These are phyloP conservation scores for Thymelicus acteon DNA, from an alignment of 2,888 invertebrate genomes.

Conservation along the genomic window DNA sequence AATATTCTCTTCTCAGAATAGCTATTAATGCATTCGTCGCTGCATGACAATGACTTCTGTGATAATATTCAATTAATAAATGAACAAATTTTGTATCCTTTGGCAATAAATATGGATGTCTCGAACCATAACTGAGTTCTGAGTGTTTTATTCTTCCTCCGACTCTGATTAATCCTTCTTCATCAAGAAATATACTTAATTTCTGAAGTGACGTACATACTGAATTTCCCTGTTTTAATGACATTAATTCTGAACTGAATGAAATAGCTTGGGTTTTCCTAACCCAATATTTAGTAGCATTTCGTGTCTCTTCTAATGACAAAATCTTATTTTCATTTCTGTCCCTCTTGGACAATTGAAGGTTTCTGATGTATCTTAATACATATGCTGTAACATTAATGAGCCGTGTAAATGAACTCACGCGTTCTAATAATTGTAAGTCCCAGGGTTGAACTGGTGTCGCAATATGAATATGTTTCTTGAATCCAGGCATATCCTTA, in stretches of 20 bases:
- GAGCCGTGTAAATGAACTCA: constrained; percentile 9
- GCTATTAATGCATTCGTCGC: constrained; percentile 22
- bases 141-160: constrained; percentile 32
- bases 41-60: constrained; percentile 28
- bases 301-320: neutral
- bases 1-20: constrained; percentile 27
- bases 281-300: constrained; percentile 16
- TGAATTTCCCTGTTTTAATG: neutral
- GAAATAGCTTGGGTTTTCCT: constrained; percentile 1
- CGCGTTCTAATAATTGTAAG: neutral
- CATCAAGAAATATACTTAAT: constrained; percentile 28
- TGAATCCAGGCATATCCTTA: constrained; percentile 10
- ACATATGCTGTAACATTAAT: constrained; percentile 13
- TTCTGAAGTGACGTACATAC: constrained; percentile 19
- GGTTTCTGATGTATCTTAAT: neutral
- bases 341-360: neutral
- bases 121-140: constrained; percentile 10
- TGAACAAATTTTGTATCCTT: constrained; percentile 16
- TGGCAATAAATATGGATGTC: constrained; percentile 22
- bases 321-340: constrained; percentile 6
- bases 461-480: constrained; percentile 11
- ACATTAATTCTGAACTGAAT: constrained; percentile 3
- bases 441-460: constrained; percentile 16
- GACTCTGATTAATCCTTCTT: constrained; percentile 26
- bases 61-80: constrained; percentile 31